These are phyloP conservation scores for Diadumene lineata DNA, from an alignment of 92 coral and sea anemone species.

Conservation along the genomic window DNA sequence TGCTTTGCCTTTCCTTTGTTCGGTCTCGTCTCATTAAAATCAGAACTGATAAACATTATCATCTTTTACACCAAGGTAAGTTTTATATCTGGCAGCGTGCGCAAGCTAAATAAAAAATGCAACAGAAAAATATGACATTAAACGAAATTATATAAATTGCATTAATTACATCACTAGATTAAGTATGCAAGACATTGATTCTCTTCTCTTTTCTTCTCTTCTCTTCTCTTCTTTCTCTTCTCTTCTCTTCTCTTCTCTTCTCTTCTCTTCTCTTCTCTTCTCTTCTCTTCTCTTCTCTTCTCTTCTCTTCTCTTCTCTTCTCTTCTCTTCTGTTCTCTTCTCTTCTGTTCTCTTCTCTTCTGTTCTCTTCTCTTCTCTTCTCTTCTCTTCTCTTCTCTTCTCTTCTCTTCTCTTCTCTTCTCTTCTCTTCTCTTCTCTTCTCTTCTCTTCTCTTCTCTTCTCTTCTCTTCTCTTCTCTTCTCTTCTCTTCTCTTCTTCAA, in stretches of 20 bases:
- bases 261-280: constrained; percentile 6
- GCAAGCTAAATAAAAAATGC: no score
- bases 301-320: constrained; percentile 6
- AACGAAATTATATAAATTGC: no score
- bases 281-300: constrained; percentile 6
- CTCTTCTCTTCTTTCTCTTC: no score
- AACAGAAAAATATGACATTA: no score
- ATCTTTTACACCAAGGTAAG: no score
- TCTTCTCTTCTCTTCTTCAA: neutral
- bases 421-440: neutral
- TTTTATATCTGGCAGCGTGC: no score
- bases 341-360: neutral
- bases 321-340: neutral
- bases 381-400: neutral
- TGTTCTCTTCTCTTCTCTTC: neutral
- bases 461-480: neutral
- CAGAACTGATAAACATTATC: no score
- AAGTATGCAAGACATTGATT: no score
- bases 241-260: constrained; percentile 6
- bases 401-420: neutral
- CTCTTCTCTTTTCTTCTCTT: no score
- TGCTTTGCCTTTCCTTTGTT: no score
- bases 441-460: neutral
- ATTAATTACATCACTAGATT: no score
- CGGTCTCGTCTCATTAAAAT: no score